Evolutionary conservation across 2,797 vertebrate genomes (phyloP).

Genomic region (Anas georgica): DNA sequence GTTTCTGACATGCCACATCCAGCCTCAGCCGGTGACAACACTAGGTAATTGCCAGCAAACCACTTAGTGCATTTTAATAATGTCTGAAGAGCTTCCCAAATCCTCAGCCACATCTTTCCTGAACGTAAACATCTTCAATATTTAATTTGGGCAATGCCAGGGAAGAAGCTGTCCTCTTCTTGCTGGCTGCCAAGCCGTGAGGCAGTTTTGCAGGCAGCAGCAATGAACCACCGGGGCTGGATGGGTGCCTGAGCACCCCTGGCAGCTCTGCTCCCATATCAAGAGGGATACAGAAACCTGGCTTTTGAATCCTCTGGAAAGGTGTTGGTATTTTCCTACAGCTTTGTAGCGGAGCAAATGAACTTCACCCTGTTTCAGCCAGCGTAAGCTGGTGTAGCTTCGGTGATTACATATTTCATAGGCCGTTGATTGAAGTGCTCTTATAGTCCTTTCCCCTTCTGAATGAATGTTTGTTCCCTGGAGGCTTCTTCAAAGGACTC

Average conservation of each 20-base stretch:
- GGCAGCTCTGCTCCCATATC: not conserved
- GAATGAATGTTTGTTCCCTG: constrained; percentile 17
- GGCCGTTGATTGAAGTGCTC: constrained; percentile 32
- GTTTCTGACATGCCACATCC: constrained; percentile 11
- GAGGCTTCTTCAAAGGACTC: constrained; percentile 1
- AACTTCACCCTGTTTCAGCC: not conserved
- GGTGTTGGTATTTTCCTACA: not conserved
- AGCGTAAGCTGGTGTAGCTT: not conserved
- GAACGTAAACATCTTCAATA: not conserved
- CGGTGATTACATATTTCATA: constrained; percentile 22
- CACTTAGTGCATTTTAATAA: constrained; percentile 34
- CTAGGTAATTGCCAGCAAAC: constrained; percentile 43
- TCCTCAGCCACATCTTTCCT: not conserved
- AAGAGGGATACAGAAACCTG: not conserved
- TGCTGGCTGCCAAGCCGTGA: not conserved
- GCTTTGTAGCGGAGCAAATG: not conserved
- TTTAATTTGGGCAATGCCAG: constrained; percentile 12
- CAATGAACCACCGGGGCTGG: fast-evolving
- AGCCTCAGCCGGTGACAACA: not conserved
- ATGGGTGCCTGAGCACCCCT: not conserved
- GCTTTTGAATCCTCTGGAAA: not conserved
- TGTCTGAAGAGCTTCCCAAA: constrained; percentile 37
- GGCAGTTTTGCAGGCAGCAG: not conserved
- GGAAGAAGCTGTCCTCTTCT: not conserved
- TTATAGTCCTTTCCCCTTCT: not conserved